Base-by-base conservation (phyloP, 2,113 vertebrate genomes). In the Melanocharis versteri region DNA sequence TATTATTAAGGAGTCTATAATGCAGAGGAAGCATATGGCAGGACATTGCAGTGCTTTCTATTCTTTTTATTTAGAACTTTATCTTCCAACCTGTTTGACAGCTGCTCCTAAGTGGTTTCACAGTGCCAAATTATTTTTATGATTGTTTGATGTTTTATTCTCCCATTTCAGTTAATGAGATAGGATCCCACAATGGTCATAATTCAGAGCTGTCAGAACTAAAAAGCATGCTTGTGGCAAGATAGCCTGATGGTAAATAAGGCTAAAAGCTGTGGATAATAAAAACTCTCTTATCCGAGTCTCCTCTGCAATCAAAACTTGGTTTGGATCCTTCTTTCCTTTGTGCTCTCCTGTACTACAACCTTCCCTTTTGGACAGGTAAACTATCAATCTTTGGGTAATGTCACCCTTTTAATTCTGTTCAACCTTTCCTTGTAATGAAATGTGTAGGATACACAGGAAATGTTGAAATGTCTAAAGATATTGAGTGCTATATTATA, bases 71-170 rank as follows among this genome's bases (percentile, higher is more conserved):
- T 99, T 98, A 97, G 96, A 93, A 98, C 97, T 99, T 99, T 99
- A 99, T 99, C 98, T 99, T 98, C 98, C 98, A 96, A 98, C 97
- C 98, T 98, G 98, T 98, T 98, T 99, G 98, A 99, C 98, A 98
- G 98, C 98, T 98, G 97, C 97, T 99, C 98, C 98, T 98, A 98
- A 99, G 98, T 98, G 98, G 98, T 98, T 98, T 98, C 98, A 98
- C 97, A 98, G 98, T 98, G 98, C 98, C 99, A 99, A 98, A 99
- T 98, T 98, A 99, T 99, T 99, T 99, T 98, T 99, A 99, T 98
- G 98, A 99, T 99, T 98, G 98, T 98, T 99, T 98, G 98, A 99
- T 98, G 98, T 98, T 99, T 98, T 98, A 98, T 98, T 98, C 98
- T 97, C 97, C 98, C 98, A 99, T 99, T 99, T 98, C 98, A 98